Conservation (phyloP, 2,888 invertebrate genomes). For the Leptinotarsa peninsularis region DNA sequence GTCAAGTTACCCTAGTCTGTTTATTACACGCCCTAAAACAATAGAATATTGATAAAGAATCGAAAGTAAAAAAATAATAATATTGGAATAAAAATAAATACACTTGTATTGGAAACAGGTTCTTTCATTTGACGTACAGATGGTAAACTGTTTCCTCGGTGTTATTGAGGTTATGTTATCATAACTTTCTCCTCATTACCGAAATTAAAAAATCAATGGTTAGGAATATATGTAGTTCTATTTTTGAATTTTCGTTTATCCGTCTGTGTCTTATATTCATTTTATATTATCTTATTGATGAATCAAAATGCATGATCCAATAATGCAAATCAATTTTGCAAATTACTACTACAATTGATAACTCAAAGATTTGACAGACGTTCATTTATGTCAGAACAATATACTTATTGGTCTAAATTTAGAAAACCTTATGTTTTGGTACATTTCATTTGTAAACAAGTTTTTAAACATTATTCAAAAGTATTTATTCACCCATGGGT, state of each 20-base stretch:
- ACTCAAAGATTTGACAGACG: no score
- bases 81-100: not conserved
- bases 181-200: not conserved
- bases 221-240: not conserved
- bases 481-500: no score
- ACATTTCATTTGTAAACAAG: no score
- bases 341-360: no score
- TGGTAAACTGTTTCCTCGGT: slow-evolving; percentile 24
- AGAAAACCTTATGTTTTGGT: no score
- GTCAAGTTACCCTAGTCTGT: slow-evolving; percentile 27
- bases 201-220: slow-evolving; percentile 5
- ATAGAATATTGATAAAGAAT: slow-evolving; percentile 32
- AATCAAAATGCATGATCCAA: no score
- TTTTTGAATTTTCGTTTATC: not conserved
- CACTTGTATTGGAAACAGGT: not conserved
- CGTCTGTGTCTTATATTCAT: not conserved
- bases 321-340: no score
- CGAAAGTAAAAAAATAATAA: not conserved
- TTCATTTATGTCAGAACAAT: no score
- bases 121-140: slow-evolving; percentile 1
- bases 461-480: no score
- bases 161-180: slow-evolving; percentile 35
- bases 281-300: not conserved
- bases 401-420: no score
- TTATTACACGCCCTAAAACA: slow-evolving; percentile 50